Conservation (phyloP, 2,113 vertebrate species). For the Arvicanthis niloticus region DNA sequence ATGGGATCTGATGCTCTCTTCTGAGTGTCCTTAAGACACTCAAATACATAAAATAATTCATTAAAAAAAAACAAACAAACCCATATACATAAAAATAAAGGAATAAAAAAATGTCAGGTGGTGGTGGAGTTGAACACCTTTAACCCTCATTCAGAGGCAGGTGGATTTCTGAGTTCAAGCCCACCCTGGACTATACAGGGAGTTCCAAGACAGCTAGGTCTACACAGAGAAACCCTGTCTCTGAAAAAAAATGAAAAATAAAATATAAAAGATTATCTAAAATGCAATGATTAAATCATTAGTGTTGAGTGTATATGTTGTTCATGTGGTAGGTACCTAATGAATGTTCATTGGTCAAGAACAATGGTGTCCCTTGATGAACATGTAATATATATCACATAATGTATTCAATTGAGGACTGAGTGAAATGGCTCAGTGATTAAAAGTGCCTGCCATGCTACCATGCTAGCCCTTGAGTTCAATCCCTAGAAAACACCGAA, state of each 20-base stretch:
- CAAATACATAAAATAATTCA: neutral
- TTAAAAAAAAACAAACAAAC: neutral
- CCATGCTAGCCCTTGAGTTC: neutral
- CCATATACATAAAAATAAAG: neutral
- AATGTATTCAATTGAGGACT: neutral
- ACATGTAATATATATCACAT: neutral
- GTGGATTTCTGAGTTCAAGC: neutral
- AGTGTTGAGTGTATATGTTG: neutral
- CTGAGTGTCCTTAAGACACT: too few relatives aligned
- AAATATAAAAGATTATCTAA: neutral
- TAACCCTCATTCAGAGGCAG: neutral
- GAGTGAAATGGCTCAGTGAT: neutral
- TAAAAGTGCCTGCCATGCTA: neutral
- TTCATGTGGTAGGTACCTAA: neutral
- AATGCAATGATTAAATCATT: neutral
- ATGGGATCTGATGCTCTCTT: too few relatives aligned
- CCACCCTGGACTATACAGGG: neutral
- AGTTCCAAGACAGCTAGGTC: neutral
- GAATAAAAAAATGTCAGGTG: neutral
- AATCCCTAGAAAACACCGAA: neutral
- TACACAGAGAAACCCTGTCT: neutral
- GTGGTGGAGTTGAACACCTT: neutral
- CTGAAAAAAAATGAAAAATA: neutral
- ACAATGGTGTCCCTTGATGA: neutral
- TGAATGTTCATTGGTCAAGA: constrained; percentile 27